Conservation (phyloP, 2,113 vertebrate genomes). For the Himantopus leucocephalus region DNA sequence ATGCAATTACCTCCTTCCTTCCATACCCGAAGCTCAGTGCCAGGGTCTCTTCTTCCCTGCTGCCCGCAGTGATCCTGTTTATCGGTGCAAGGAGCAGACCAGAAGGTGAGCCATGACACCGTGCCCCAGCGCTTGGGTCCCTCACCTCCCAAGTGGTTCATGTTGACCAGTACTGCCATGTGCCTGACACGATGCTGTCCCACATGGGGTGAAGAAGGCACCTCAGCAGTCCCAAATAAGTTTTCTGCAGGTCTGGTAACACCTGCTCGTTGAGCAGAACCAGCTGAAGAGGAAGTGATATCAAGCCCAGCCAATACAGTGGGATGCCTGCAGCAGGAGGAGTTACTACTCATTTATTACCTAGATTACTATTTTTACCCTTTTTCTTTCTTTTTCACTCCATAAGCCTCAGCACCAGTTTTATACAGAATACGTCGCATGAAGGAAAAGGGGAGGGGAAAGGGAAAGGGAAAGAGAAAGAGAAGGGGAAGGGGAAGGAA, state of each 20-base stretch:
- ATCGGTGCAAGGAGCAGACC: neutral
- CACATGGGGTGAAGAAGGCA: neutral
- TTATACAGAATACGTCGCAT: neutral
- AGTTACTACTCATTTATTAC: neutral
- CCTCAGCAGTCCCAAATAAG: neutral
- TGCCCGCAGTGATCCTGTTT: neutral
- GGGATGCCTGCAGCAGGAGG: neutral
- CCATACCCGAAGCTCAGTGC: neutral
- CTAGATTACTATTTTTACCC: neutral
- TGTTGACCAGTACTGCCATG: neutral
- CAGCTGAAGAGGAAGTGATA: neutral
- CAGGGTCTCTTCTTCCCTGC: neutral
- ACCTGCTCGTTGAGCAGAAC: neutral
- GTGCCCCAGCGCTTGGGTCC: too few relatives aligned
- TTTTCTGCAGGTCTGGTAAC: neutral
- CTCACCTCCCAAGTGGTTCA: rapidly evolving
- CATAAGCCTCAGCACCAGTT: neutral
- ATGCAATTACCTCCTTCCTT: neutral
- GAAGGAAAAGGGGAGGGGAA: neutral
- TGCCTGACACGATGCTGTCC: neutral
- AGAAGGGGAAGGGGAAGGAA: neutral
- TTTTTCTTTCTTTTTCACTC: neutral
- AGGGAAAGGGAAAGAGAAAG: neutral
- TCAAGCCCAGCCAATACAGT: neutral
- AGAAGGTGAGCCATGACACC: neutral